phyloP scores from a whole-genome alignment of 64 coral and sea anemone species.

The Pocillopora verrucosa region DNA sequence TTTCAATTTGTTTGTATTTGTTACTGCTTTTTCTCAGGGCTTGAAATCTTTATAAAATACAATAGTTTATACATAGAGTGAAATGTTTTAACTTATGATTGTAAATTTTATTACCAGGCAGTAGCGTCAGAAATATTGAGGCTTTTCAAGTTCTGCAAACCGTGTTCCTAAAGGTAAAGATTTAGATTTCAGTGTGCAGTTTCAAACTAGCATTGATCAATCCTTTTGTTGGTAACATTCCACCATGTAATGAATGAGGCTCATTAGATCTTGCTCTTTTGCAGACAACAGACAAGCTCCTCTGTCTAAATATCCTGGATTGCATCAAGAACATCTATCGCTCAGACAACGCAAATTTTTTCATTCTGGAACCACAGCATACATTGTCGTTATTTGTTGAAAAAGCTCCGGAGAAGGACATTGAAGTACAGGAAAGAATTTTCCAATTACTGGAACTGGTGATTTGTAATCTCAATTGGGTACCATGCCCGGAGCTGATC shows the following conservation, averaged over 20 bases:
- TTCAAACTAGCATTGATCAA: not conserved
- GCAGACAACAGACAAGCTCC: conserved; percentile 75
- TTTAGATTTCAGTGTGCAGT: not conserved
- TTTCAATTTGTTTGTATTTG: no score
- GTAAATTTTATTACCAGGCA: conserved; percentile 36
- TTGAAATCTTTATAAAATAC: no score
- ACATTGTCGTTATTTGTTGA: conserved; percentile 91
- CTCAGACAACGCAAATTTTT: conserved; percentile 88
- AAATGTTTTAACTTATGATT: not conserved
- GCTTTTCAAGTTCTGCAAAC: conserved; percentile 97
- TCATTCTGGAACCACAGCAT: conserved; percentile 97
- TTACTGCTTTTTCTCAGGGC: no score
- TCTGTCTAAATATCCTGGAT: conserved; percentile 86
- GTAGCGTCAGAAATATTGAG: conserved; percentile 91
- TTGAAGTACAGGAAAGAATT: conserved; percentile 80
- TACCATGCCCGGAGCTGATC: conserved; percentile 91
- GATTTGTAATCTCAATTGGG: conserved; percentile 91
- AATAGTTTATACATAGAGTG: no score
- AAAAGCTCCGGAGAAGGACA: conserved; percentile 76
- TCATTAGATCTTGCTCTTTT: not conserved
- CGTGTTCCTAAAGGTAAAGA: conserved; percentile 90
- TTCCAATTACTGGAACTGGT: conserved; percentile 90
- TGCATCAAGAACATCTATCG: conserved; percentile 90
- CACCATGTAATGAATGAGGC: not conserved
- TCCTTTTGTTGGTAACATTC: not conserved